phyloP scores from a whole-genome alignment of 2,113 vertebrate genomes.

The Numida meleagris region DNA sequence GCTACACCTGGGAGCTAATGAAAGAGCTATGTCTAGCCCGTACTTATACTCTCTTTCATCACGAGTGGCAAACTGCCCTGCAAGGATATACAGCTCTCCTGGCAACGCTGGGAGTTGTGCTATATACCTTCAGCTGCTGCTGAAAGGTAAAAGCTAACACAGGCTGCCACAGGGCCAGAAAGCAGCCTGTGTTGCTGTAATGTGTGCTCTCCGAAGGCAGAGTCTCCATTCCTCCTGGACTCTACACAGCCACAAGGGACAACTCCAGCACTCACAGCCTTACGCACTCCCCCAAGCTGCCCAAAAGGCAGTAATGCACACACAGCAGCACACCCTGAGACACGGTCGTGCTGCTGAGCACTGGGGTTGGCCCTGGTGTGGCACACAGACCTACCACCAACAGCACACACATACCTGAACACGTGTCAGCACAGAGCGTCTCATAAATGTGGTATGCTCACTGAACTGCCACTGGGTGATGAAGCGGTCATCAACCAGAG shows the following conservation, averaged over 20 bases:
- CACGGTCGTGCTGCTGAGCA: neutral
- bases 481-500: neutral
- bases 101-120: neutral
- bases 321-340: accelerated
- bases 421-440: neutral
- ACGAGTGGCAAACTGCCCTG: neutral
- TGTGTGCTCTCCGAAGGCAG: neutral
- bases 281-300: accelerated
- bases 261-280: neutral
- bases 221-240: neutral
- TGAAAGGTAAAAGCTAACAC: neutral
- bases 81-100: neutral
- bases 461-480: neutral
- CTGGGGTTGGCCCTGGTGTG: neutral
- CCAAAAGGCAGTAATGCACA: neutral
- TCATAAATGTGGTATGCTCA: neutral
- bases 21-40: neutral
- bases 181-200: neutral
- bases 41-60: neutral
- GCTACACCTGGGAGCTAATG: constrained; percentile 25
- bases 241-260: neutral
- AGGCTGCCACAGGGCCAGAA: neutral
- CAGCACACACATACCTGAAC: accelerated
- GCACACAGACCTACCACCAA: neutral
- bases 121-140: neutral